Evolutionary conservation across 2,797 vertebrate genomes (phyloP), one percentile per base, ranked within the genome.

Genomic region (Gadopsis marmoratus): DNA sequence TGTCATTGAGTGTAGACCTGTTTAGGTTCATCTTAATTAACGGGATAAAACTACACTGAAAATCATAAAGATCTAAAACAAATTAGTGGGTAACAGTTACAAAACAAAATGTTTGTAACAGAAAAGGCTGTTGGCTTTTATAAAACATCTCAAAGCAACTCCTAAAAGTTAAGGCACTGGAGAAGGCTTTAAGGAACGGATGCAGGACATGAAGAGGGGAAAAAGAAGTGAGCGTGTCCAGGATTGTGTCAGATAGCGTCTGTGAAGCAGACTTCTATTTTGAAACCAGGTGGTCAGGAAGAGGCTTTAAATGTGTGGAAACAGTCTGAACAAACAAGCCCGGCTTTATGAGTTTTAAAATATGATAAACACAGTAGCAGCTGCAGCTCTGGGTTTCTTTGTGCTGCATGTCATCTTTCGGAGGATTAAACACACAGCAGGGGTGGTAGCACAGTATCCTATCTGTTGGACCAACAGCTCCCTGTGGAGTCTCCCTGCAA

Each of bases 251-350:
- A 1, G 39, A 7, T 5, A 26, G 54, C 43, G 41, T 83, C 35
- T 56, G 55, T 54, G 63, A 62, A 56, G 54, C 71, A 61, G 75
- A 53, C 37, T 45, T 67, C 26, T 47, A 26, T 31, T 59, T 35
- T 68, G 16, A 71, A 65, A 59, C 10, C 79, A 80, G 77, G 63
- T 71, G 78, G 71, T 60, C 89, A 90, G 88, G 88, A 91, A 79
- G 66, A 55, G 50, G 64, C 61, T 82, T 71, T 81, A 35, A 68
- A 83, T 67, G 60, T 63, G 53, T 76, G 76, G 78, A 87, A 90
- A 78, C 77, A 0, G 47, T 62, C 76, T 86, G 82, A 85, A 79
- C 76, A 78, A 82, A 86, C 5, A n/a, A 26, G 14, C 4, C 6
- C 26, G 0, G 14, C 33, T 41, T 45, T 33, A 2, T 37, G 19